A percentile compares a stretch with the other conserved stretches of the same genome.
These are phyloP conservation scores for Buceros bicornis DNA, from an alignment of 2,797 vertebrate species.

Conservation along the genomic window DNA sequence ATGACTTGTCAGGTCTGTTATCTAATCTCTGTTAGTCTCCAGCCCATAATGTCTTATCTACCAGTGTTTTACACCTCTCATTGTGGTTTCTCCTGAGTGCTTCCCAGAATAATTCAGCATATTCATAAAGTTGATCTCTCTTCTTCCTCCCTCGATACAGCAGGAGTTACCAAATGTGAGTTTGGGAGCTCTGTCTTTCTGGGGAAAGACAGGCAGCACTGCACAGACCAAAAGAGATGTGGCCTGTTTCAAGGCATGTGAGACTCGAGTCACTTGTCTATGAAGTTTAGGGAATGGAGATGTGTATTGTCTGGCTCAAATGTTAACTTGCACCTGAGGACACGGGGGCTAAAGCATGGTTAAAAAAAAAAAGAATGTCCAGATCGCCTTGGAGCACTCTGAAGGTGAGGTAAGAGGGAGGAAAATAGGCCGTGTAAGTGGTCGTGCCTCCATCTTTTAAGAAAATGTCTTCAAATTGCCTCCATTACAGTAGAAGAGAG, in stretches of 20 bases:
- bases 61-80: background rate
- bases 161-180: background rate
- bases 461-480: background rate
- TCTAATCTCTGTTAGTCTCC: background rate
- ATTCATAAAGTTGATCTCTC: background rate
- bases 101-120: conserved; percentile 11
- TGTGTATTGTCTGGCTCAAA: background rate
- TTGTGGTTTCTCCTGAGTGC: background rate
- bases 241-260: background rate
- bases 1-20: background rate
- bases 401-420: background rate
- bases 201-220: background rate
- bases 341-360: background rate
- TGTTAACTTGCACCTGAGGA: background rate
- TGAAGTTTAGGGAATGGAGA: background rate
- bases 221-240: background rate
- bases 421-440: background rate
- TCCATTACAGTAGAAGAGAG: background rate
- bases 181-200: background rate
- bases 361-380: background rate
- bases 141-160: background rate
- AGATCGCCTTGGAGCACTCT: background rate
- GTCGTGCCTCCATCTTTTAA: background rate
- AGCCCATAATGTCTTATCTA: background rate
- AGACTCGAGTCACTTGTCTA: background rate